These are phyloP conservation scores for Petrophora chlorosata DNA, from an alignment of 2,888 invertebrate genomes.

Conservation along the genomic window DNA sequence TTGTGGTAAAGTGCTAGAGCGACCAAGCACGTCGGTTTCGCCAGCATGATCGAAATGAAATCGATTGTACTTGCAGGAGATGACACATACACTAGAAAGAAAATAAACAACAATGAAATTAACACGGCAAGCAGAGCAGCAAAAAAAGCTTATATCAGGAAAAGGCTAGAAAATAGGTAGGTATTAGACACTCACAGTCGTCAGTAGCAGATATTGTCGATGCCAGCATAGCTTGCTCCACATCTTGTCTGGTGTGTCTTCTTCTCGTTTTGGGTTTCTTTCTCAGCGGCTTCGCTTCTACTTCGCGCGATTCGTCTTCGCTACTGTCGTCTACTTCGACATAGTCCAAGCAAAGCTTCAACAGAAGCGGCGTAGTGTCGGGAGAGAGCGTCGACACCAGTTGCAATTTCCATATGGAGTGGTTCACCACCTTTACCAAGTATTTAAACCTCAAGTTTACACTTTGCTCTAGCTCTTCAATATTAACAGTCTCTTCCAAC, in stretches of 20 bases:
- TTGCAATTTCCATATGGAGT: slow-evolving; percentile 89
- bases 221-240: slow-evolving; percentile 65
- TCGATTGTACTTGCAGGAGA: slow-evolving; percentile 66
- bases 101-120: slow-evolving; percentile 13
- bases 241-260: slow-evolving; percentile 65
- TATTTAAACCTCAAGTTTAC: slow-evolving; percentile 57
- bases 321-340: slow-evolving; percentile 76
- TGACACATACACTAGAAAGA: slow-evolving; percentile 56
- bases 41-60: slow-evolving; percentile 88
- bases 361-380: slow-evolving; percentile 66
- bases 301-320: slow-evolving; percentile 72
- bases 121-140: neutral
- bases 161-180: too few relatives aligned
- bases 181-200: slow-evolving; percentile 68
- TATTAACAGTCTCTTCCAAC: slow-evolving; percentile 61
- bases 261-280: slow-evolving; percentile 69
- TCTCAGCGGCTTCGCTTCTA: slow-evolving; percentile 58
- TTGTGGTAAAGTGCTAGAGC: slow-evolving; percentile 89
- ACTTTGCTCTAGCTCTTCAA: slow-evolving; percentile 53
- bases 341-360: slow-evolving; percentile 74
- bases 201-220: slow-evolving; percentile 67
- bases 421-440: slow-evolving; percentile 81
- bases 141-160: neutral
- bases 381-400: slow-evolving; percentile 85
- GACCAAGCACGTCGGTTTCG: slow-evolving; percentile 89